These are phyloP conservation scores for Sternotherus odoratus DNA, from an alignment of 2,797 vertebrate genomes.

Conservation along the genomic window DNA sequence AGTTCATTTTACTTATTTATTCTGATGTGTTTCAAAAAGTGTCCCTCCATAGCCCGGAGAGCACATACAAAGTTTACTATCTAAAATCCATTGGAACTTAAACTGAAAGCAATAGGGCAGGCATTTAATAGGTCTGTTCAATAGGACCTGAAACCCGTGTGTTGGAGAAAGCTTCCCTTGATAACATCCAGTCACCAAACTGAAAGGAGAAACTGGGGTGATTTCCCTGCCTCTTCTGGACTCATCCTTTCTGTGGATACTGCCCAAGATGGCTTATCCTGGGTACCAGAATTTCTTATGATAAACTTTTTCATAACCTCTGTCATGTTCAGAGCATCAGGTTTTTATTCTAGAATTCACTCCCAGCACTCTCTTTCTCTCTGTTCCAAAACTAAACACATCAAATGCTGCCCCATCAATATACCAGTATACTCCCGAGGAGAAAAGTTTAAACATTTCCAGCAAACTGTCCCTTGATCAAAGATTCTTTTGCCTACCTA, in stretches of 20 bases:
- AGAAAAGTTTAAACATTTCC: background rate
- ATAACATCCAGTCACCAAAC: background rate
- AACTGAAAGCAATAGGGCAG: background rate
- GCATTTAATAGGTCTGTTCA: background rate
- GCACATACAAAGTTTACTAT: background rate
- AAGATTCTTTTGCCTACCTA: background rate
- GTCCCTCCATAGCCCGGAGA: background rate
- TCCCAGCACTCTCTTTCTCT: rapidly evolving
- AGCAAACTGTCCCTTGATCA: background rate
- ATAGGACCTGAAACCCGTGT: background rate
- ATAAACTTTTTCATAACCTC: background rate
- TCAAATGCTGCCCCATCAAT: background rate
- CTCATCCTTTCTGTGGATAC: background rate
- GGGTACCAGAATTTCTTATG: background rate
- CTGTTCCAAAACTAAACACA: background rate
- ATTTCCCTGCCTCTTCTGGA: background rate
- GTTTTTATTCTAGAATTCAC: background rate
- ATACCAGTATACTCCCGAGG: background rate
- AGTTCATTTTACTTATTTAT: background rate
- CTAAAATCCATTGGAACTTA: background rate
- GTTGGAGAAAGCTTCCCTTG: background rate
- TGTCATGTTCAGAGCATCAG: background rate
- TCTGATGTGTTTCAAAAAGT: background rate
- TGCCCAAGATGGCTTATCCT: background rate
- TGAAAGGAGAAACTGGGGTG: background rate